Conservation (phyloP, 2,888 invertebrate genomes). For the Tiliacea citrago region DNA sequence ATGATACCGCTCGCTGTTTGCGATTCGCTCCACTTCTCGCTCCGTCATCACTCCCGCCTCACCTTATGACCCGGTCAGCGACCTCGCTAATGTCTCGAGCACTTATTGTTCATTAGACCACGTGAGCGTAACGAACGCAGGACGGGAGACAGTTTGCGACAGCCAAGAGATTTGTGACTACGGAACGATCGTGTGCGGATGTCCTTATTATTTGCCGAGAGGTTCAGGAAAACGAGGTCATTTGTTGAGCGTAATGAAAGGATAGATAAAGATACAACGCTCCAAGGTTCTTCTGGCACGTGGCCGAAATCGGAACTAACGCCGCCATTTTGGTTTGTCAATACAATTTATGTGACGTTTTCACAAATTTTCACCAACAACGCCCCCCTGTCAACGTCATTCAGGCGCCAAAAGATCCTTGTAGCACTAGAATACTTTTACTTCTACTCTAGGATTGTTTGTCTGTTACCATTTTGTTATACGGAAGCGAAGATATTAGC, state of each 20-base stretch:
- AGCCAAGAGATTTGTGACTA: slow-evolving; percentile 45
- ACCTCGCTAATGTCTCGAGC: slow-evolving; percentile 75
- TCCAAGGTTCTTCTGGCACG: background rate
- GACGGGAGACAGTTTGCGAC: slow-evolving; percentile 53
- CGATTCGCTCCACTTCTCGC: slow-evolving; percentile 20
- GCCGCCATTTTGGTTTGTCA: background rate
- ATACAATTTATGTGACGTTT: background rate
- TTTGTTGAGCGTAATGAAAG: background rate
- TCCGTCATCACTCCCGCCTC: slow-evolving; percentile 29
- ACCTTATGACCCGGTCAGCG: slow-evolving; percentile 70
- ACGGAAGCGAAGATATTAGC: background rate
- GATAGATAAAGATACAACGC: background rate
- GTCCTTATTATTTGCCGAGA: slow-evolving; percentile 40
- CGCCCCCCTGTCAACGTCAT: background rate
- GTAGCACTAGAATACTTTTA: background rate
- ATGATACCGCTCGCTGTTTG: background rate
- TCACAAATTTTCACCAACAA: background rate
- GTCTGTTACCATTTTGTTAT: background rate
- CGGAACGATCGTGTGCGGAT: slow-evolving; percentile 36
- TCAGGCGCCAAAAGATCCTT: background rate
- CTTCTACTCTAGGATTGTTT: background rate
- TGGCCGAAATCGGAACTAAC: background rate
- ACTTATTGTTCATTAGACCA: slow-evolving; percentile 75
- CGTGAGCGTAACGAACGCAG: slow-evolving; percentile 49
- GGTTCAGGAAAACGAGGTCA: background rate